Evolutionary conservation across 2,888 invertebrate genomes (phyloP).

Genomic region (Eumerus sabulonum): DNA sequence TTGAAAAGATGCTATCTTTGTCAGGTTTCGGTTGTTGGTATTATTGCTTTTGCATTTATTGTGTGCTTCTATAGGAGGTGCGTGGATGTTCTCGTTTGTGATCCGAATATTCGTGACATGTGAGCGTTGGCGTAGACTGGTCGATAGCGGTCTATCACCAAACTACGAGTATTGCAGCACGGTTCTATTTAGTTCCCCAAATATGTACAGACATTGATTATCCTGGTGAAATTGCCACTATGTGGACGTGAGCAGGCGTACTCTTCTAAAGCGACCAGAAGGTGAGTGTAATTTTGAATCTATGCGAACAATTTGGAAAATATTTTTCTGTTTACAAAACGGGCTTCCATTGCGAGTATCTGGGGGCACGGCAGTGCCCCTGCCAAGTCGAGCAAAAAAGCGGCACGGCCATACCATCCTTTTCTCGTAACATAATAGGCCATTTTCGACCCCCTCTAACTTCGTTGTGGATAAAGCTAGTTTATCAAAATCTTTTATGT

Average conservation of each 20-base stretch:
- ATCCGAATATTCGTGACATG: neutral
- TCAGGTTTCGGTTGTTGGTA: neutral
- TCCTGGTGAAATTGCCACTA: slow-evolving; percentile 35
- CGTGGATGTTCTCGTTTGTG: slow-evolving; percentile 8
- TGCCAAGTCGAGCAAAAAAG: too few species aligned
- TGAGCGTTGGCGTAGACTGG: neutral
- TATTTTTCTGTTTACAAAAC: slow-evolving; percentile 32
- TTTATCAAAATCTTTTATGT: too few species aligned
- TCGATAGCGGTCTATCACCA: neutral
- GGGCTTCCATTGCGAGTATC: neutral
- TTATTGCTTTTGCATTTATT: neutral
- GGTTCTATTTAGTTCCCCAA: slow-evolving; percentile 32
- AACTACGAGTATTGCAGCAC: neutral
- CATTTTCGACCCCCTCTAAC: too few species aligned
- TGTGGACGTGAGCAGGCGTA: neutral
- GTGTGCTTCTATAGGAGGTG: neutral
- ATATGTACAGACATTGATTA: slow-evolving; percentile 41
- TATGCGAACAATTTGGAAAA: slow-evolving; percentile 27
- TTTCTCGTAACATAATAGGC: too few species aligned
- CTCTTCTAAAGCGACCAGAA: slow-evolving; percentile 1
- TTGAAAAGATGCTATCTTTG: slow-evolving; percentile 14
- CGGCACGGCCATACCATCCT: too few species aligned
- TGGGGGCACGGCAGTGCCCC: too few species aligned
- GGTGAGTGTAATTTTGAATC: slow-evolving; percentile 18
- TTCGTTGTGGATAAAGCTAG: too few species aligned